Evolutionary conservation across 2,797 vertebrate genomes (phyloP), one percentile per base, ranked within the genome.

Genomic region (Anomalospiza imberbis): DNA sequence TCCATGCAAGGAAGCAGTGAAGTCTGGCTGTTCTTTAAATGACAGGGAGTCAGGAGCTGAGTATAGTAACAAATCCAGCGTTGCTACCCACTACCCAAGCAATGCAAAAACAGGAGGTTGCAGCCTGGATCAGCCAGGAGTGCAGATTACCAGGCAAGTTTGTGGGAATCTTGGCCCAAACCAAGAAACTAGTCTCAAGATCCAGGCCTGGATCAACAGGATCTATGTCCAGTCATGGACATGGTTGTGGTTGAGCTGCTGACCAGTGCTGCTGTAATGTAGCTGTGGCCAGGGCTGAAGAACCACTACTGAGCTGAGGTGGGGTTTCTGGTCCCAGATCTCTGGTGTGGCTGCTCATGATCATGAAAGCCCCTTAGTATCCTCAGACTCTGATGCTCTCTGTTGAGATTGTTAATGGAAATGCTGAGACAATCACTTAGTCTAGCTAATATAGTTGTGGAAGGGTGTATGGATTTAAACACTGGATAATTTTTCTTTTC

Each of bases 71-170:
- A 28, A 22, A 50, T 22, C 10, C 42, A 34, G 17, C 7, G 6
- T 6, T 0, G 0, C 32, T 63, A 25, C 15, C 6, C 1, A 1
- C 6, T 62, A 32, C 40, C 42, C 12, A 28, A 53, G 45, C 5
- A 8, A 6, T 40, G 19, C 63, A 70, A 85, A 85, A 51, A 31
- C 31, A 54, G 57, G 68, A 83, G 47, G 4, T 55, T 34, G 34
- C 36, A 76, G 40, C 38, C 24, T 20, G n/a, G n/a, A 40, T 85
- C 40, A 54, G 32, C 19, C 47, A 66, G 17, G 53, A 82, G 20
- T 42, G 18, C 29, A 45, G 34, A 38, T 67, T 12, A 20, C 75
- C 14, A 34, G n/a, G 34, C 40, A 60, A 7, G n/a, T 61, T 16
- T 44, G 29, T 82, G 58, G 32, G 17, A 57, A 29, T 32, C 38